Base-by-base conservation (phyloP, 2,113 vertebrate genomes). In the Todiramphus saurophagus region DNA sequence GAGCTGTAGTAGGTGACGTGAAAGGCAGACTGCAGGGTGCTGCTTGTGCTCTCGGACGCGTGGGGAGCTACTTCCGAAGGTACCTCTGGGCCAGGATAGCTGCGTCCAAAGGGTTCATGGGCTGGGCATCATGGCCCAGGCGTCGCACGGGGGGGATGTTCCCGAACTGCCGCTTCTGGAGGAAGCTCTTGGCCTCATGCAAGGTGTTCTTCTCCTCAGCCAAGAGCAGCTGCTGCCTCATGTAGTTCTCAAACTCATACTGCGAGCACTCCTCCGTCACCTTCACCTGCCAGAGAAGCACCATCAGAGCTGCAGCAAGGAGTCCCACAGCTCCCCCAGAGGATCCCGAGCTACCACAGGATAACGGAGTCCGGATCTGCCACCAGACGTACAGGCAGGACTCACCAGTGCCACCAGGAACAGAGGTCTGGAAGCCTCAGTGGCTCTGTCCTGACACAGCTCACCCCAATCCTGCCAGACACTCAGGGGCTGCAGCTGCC, bases 191-290 rank as follows among this genome's bases (percentile, higher is more conserved):
- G 97, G 99, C 98, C 97, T 99, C 99, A 5, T 99, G 99, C 46
- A 99, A 97, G 87, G 98, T 99, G 98, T 99, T 99, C 97, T 99
- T 99, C 97, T 99, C 99, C 97, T 99, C 99, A 0, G 99, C 99
- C 97, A 99, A 96, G 96, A 99, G 97, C 96, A 99, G 98, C 98
- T 99, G 99, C 98, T 99, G 99, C 66, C 99, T 98, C 99, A 99
- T 99, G 98, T 99, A 99, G 98, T 99, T 99, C 98, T 99, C 99
- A 30, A 99, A 99, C 96, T 99, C 99, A 0, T 99, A 99, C 97
- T 99, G 99, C 3, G 99, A 99, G 48, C 99, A 99, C 97, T 99
- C 99, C 94, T 99, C 99, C 0, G 98, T 99, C 85, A 98, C 99
- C 97, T 99, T 99, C 4, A 98, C 99, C 99, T 99, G 97, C 5